Evolutionary conservation across 2,113 vertebrate genomes (phyloP).

Genomic region (Scalopus aquaticus): DNA sequence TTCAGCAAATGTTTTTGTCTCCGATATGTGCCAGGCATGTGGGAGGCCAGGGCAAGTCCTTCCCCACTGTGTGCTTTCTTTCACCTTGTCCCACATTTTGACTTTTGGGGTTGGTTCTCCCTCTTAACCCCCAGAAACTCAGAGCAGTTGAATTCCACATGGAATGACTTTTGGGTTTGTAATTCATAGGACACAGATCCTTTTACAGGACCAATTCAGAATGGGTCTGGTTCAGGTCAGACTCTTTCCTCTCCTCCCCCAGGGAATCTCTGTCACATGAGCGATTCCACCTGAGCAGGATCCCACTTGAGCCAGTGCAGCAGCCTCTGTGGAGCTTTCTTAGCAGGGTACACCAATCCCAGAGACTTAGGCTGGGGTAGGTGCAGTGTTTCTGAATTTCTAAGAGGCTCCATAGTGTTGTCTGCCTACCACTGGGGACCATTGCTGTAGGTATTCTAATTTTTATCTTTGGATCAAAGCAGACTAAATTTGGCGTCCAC

Average conservation of each 20-base stretch:
- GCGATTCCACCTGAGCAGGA: neutral
- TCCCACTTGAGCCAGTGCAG: neutral
- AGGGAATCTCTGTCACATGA: neutral
- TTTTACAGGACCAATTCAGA: neutral
- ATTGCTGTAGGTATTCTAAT: neutral
- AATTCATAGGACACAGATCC: neutral
- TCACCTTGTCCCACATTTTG: neutral
- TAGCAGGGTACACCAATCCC: no score
- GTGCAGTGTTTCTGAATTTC: neutral
- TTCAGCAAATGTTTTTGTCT: neutral
- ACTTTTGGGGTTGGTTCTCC: neutral
- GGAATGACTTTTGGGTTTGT: conserved; percentile 4
- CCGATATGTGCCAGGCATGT: neutral
- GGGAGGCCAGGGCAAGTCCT: neutral
- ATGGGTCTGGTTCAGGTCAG: neutral
- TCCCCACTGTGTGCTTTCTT: neutral
- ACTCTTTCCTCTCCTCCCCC: neutral
- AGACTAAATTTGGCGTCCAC: neutral
- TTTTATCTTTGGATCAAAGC: conserved; percentile 2
- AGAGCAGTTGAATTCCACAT: no score
- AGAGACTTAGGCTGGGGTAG: neutral
- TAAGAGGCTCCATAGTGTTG: neutral
- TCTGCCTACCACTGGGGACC: neutral
- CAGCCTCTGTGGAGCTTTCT: neutral
- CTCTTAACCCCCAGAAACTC: no score